Percentiles rank a stretch among this genome's conserved stretches.
Evolutionary conservation across 1,140 invertebrate genomes (phyloP).

Genomic region (Brachionus manjavacas): DNA sequence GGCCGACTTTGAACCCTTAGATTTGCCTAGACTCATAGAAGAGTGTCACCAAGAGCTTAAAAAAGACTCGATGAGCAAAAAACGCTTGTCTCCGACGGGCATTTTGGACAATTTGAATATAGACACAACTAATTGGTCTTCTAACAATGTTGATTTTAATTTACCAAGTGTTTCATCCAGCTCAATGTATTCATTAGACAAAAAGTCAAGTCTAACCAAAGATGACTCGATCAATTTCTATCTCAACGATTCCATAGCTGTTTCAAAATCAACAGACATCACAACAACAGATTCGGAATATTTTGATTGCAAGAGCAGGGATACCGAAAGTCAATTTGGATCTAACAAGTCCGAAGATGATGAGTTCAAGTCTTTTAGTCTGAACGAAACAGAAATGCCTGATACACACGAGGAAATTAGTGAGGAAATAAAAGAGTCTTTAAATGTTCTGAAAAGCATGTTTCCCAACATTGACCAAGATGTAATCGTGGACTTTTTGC

Average conservation of each 20-base stretch:
- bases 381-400: neutral
- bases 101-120: slow-evolving; percentile 1
- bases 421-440: neutral
- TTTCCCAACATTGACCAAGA: slow-evolving; percentile 27
- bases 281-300: slow-evolving; percentile 36
- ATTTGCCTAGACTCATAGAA: neutral
- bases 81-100: neutral
- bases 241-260: neutral
- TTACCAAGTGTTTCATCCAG: neutral
- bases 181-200: neutral
- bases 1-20: neutral
- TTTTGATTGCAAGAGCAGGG: slow-evolving; percentile 13
- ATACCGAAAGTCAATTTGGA: neutral
- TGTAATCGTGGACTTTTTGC: slow-evolving; percentile 29
- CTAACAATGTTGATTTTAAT: neutral
- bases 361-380: slow-evolving; percentile 9
- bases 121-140: slow-evolving; percentile 19
- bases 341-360: slow-evolving; percentile 4
- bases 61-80: neutral
- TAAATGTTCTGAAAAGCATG: neutral
- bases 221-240: neutral
- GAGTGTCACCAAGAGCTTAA: neutral
- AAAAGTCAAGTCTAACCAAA: neutral
- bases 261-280: neutral
- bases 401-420: neutral